phyloP scores from a whole-genome alignment of 2,888 invertebrate species.

The Loripinus fragilis region DNA sequence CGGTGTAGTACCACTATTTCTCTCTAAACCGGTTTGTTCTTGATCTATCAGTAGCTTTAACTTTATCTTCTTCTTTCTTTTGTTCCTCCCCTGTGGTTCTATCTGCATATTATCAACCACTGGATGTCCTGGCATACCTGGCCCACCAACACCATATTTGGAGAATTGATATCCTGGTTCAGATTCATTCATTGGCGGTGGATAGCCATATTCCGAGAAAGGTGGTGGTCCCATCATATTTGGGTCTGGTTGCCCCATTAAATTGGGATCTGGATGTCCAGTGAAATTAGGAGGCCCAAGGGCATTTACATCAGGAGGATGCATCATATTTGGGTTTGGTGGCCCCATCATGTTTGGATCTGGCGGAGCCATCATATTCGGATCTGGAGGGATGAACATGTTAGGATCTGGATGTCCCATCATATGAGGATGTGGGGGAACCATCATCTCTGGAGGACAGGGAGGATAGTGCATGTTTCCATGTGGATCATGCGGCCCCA shows the following conservation, averaged over 20 bases:
- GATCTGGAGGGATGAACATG: slow-evolving; percentile 28
- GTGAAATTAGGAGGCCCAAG: slow-evolving; percentile 11
- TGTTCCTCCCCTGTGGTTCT: not conserved
- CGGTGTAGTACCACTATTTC: not conserved
- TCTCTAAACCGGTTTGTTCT: not conserved
- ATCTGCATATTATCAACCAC: not conserved
- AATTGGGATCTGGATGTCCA: slow-evolving; percentile 2
- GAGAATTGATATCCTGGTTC: slow-evolving; percentile 2
- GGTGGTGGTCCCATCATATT: not conserved
- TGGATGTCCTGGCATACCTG: slow-evolving; percentile 45
- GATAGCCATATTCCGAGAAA: not conserved
- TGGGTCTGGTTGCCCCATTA: not conserved
- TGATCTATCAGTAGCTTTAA: not conserved
- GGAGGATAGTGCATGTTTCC: not conserved
- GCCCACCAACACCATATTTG: slow-evolving; percentile 29
- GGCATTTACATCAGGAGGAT: slow-evolving; percentile 26
- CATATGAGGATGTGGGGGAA: slow-evolving; percentile 18
- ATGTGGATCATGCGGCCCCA: slow-evolving; percentile 6
- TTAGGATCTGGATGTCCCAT: slow-evolving; percentile 35
- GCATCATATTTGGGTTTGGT: not conserved
- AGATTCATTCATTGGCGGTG: not conserved
- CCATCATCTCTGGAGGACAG: not conserved
- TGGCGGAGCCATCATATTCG: slow-evolving; percentile 24
- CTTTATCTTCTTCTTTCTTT: not conserved
- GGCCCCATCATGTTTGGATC: slow-evolving; percentile 12